Percentiles rank a stretch among this genome's conserved stretches.
phyloP scores from a whole-genome alignment of 35 echinoderm and acorn worm genomes.

The Hemicentrotus pulcherrimus region DNA sequence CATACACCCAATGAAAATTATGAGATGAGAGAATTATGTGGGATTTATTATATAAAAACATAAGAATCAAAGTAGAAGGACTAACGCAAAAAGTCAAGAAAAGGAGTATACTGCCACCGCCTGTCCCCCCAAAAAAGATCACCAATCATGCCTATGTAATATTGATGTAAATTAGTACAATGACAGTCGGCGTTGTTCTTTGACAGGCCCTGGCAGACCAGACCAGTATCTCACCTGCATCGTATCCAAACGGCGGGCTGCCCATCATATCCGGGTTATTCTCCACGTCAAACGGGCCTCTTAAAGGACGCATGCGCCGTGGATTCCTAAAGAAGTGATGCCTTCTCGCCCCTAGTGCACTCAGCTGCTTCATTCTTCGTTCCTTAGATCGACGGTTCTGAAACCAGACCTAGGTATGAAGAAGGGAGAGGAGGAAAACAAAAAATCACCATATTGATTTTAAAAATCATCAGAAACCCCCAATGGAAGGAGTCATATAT shows the following conservation, averaged over 20 bases:
- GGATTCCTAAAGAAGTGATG: constrained; percentile 97
- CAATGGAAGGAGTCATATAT: too few species aligned
- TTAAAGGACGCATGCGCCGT: constrained; percentile 87
- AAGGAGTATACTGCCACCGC: too few species aligned
- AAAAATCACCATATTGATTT: not conserved
- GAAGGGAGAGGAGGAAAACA: not conserved
- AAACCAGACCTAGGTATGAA: constrained; percentile 85
- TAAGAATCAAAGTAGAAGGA: not conserved
- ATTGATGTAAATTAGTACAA: too few species aligned
- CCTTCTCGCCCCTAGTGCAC: constrained; percentile 90
- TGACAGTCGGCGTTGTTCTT: too few species aligned
- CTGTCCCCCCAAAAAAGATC: too few species aligned
- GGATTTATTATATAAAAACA: not conserved
- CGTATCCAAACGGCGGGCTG: constrained; percentile 86
- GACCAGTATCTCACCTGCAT: constrained; percentile 52
- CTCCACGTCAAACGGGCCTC: constrained; percentile 95
- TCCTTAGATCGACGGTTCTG: constrained; percentile 98
- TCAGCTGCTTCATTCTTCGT: constrained; percentile 95
- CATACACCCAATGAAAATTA: not conserved
- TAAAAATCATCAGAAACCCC: not conserved
- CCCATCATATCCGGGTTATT: constrained; percentile 97
- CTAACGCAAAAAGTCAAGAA: not conserved
- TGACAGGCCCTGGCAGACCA: too few species aligned
- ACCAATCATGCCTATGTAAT: too few species aligned
- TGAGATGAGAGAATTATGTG: not conserved